Conservation (phyloP, 1,140 invertebrate species). For the Dendrolimus punctatus region DNA sequence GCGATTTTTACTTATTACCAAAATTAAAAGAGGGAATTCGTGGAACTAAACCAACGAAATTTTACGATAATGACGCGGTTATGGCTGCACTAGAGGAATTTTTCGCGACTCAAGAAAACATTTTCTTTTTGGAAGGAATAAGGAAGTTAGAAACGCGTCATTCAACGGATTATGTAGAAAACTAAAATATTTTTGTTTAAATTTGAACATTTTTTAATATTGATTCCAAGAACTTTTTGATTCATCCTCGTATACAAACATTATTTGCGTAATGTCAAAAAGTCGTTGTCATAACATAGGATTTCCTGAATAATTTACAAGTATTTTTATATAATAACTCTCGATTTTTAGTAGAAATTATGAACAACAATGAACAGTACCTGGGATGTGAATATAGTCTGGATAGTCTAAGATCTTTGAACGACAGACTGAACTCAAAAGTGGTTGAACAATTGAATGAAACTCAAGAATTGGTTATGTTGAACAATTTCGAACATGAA, state of each 20-base stretch:
- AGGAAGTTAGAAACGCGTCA: no score
- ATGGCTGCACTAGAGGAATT: background rate
- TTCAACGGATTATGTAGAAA: no score
- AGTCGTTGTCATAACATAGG: conserved; percentile 5
- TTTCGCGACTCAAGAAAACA: background rate
- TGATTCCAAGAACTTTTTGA: no score
- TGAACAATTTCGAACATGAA: conserved; percentile 43
- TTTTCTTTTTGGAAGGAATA: background rate
- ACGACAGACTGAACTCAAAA: conserved; percentile 35
- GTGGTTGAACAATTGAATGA: conserved; percentile 47
- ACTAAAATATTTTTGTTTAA: no score
- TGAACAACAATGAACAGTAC: conserved; percentile 33
- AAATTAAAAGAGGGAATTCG: no score
- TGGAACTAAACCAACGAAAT: no score
- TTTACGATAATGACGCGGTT: no score
- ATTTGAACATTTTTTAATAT: no score
- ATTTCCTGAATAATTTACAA: conserved; percentile 1
- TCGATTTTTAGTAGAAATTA: conserved; percentile 7
- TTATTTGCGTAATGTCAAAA: background rate
- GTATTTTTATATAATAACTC: background rate
- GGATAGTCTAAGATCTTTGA: conserved; percentile 26
- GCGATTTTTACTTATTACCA: no score
- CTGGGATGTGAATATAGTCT: conserved; percentile 23
- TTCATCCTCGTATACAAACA: background rate
- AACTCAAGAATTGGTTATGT: conserved; percentile 44